Conservation (phyloP, 2,888 invertebrate species). For the Eucriotettix oculatus region DNA sequence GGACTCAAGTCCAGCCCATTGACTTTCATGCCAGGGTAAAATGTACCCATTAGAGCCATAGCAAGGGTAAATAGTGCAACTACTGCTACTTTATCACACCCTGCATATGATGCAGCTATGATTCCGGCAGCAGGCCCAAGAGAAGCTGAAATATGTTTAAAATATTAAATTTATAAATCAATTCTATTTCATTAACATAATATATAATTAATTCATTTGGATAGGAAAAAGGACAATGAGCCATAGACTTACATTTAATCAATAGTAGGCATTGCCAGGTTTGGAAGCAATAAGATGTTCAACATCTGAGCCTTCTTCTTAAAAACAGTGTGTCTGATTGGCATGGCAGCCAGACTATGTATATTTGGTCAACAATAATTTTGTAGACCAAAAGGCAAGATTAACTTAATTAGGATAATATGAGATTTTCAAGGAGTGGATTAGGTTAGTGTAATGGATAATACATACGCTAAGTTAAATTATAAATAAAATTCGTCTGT, state of each 20-base stretch:
- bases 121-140: conserved; percentile 50
- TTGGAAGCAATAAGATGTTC: too few relatives aligned
- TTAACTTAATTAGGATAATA: too few relatives aligned
- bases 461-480: too few relatives aligned
- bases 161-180: background rate
- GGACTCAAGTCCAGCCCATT: conserved; percentile 49
- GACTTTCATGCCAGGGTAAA: conserved; percentile 53
- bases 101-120: conserved; percentile 51
- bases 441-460: too few relatives aligned
- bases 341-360: too few relatives aligned
- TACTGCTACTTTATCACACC: conserved; percentile 41
- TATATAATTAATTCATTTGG: background rate
- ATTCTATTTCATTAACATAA: background rate
- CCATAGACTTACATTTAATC: background rate
- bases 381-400: too few relatives aligned
- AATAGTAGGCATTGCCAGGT: too few relatives aligned
- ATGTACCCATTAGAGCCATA: conserved; percentile 54
- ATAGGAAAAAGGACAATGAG: background rate
- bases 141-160: conserved; percentile 21
- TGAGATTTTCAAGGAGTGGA: too few relatives aligned
- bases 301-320: background rate
- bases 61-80: conserved; percentile 45
- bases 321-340: too few relatives aligned
- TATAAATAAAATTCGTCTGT: too few relatives aligned
- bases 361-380: too few relatives aligned